Evolutionary conservation across 2,113 vertebrate genomes (phyloP).

Genomic region (Nanorana parkeri): DNA sequence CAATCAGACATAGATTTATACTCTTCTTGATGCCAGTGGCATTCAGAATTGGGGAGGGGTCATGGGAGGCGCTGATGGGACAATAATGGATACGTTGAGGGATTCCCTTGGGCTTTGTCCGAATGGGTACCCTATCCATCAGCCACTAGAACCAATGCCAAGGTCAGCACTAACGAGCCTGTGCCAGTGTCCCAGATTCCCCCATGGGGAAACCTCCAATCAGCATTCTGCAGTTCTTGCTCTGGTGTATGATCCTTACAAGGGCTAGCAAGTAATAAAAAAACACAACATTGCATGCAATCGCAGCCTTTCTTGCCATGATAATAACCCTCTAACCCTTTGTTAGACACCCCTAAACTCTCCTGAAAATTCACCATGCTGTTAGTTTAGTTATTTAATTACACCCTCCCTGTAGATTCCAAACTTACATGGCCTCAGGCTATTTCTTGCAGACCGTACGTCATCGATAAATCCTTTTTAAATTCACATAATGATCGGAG

Average conservation of each 20-base stretch:
- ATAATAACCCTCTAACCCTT: too few relatives aligned
- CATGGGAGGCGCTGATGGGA: slow-evolving; percentile 80
- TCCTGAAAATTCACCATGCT: too few relatives aligned
- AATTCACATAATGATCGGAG: too few relatives aligned
- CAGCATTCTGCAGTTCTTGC: neutral
- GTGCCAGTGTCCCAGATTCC: slow-evolving; percentile 77
- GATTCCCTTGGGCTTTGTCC: slow-evolving; percentile 87
- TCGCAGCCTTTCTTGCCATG: too few relatives aligned
- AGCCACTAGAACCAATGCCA: slow-evolving; percentile 84
- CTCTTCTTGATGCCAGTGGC: slow-evolving; percentile 80
- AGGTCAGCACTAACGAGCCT: slow-evolving; percentile 98
- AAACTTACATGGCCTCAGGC: too few relatives aligned
- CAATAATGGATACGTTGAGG: slow-evolving; percentile 91
- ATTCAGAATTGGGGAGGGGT: slow-evolving; percentile 77
- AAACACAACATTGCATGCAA: too few relatives aligned
- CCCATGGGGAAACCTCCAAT: slow-evolving; percentile 64
- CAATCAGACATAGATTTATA: slow-evolving; percentile 95
- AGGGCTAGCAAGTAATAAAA: slow-evolving; percentile 49
- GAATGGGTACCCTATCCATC: slow-evolving; percentile 90
- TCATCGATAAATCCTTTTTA: too few relatives aligned
- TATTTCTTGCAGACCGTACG: too few relatives aligned
- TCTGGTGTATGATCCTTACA: slow-evolving; percentile 49
- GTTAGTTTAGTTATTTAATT: too few relatives aligned
- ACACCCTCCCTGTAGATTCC: too few relatives aligned
- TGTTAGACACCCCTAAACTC: too few relatives aligned